phyloP scores from a whole-genome alignment of 2,797 vertebrate species.

The Steatocranus sp. region DNA sequence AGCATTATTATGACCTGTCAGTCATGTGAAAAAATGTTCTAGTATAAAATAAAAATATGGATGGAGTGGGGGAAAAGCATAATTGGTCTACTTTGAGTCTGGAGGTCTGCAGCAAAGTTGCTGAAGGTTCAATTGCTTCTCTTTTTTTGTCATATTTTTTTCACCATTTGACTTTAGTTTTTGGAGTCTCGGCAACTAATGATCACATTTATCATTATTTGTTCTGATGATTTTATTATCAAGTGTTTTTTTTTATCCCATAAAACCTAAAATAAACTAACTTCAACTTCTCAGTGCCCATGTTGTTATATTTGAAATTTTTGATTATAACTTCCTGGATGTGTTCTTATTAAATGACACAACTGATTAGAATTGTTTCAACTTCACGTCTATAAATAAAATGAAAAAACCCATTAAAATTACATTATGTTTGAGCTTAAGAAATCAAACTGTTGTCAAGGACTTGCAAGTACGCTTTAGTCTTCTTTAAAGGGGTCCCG shows the following conservation, averaged over 20 bases:
- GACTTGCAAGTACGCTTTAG: neutral
- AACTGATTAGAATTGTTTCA: neutral
- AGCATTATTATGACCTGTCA: neutral
- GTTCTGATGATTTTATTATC: neutral
- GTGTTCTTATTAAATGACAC: neutral
- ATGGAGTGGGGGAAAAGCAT: rapidly evolving
- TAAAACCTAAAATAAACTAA: rapidly evolving
- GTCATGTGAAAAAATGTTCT: neutral
- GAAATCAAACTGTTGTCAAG: neutral
- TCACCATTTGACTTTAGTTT: neutral
- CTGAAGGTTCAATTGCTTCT: neutral
- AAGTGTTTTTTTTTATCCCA: neutral
- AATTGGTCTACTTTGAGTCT: neutral
- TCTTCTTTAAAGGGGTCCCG: neutral
- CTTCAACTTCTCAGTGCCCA: rapidly evolving
- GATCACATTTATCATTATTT: rapidly evolving
- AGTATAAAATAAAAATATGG: neutral
- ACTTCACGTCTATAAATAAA: neutral
- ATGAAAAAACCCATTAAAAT: neutral
- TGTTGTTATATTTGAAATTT: neutral
- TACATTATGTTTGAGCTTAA: neutral
- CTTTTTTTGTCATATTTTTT: neutral
- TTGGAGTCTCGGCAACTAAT: neutral
- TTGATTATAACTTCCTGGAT: neutral
- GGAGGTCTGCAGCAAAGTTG: neutral